Base-by-base conservation (phyloP, 2,113 vertebrate species). In the Tychaedon coryphoeus region DNA sequence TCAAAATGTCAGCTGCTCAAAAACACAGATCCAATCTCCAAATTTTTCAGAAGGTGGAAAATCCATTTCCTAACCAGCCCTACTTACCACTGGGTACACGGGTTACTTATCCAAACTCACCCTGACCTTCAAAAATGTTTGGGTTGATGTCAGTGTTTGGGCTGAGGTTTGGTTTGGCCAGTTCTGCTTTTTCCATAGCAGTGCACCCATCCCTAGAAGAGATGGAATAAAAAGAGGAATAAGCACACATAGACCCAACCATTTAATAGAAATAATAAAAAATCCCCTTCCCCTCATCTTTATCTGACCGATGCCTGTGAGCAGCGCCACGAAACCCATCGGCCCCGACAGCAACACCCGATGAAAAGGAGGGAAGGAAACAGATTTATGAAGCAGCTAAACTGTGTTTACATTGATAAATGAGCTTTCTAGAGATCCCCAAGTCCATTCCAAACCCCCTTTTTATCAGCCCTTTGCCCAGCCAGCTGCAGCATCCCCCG, bases 141-240 rank as follows among this genome's bases (percentile, higher is more conserved):
- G 90, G 79, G 92, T 92, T 97, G 95, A 96, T 96, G 96, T 96
- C 95, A 96, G 93, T 96, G 95, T 96, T 96, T 92, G 95, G 86
- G 92, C 93, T 97, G 96, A 97, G 95, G 96, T 96, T 97, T 96
- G 94, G 94, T 90, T 97, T 97, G 96, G 95, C 96, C 50, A 3
- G 22, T 92, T 78, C 79, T 70, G 76, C 23, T 74, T 96, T 96
- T 96, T 96, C 96, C 96, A 88, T 61, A 61, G 90, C 86, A 69
- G 40, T 69, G 89, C 71, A 96, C 65, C 79, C 79, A 93, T 97
- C 92, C 72, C 93, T 95, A 67, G 90, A 95, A 88, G 92, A 95
- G 95, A 78, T 78, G 92, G 93, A 95, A 96, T 93, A 67, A 88
- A 95, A 77, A 71, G 69, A 80, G 77, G 86, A 88, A 77, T 74